Evolutionary conservation across 2,797 vertebrate species (phyloP), one percentile per base, ranked within the genome.

Genomic region (Poeciliopsis presidionis): DNA sequence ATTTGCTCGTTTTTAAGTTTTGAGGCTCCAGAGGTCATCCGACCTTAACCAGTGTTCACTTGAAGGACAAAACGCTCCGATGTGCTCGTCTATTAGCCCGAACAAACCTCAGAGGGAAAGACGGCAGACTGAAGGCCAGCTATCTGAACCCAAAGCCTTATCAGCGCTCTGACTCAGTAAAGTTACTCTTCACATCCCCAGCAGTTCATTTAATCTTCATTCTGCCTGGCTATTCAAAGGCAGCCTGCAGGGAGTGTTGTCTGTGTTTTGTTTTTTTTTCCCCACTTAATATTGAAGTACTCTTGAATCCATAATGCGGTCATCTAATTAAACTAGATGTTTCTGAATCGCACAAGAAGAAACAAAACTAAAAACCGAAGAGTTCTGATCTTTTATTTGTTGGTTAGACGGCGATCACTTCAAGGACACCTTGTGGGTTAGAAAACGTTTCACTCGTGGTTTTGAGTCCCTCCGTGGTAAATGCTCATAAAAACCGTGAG

Each of bases 31-130:
- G 22, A 81, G 53, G n/a, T n/a, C 28, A 85, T 73, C 59, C 53
- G 46, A 45, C 25, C 67, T 45, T 28, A 43, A 28, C 41, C 12
- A 80, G 79, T 41, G 63, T 79, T 86, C 36, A 20, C 74, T 80
- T 22, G 13, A 53, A 46, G 73, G 73, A 69, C 79, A 70, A 3
- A 3, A 33, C 80, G 72, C 13, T 84, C 39, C 1, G 5, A 41
- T 77, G n/a, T 65, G 72, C 36, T 9, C 25, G 14, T 53, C 59
- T 47, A 63, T 70, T 51, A 88, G 86, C 81, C 80, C 84, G 83
- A 91, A 90, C 25, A 87, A 81, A 75, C 72, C 57, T 73, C 41
- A 45, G 3, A 70, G 53, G 39, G 80, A 82, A 7, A 14, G 28
- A 28, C 75, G 53, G 49, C 39, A 86, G 81, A 79, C 73, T 59